Percentiles rank a stretch among this genome's conserved stretches.
Evolutionary conservation across 2,888 invertebrate species (phyloP).

Genomic region (Macropis europaea): DNA sequence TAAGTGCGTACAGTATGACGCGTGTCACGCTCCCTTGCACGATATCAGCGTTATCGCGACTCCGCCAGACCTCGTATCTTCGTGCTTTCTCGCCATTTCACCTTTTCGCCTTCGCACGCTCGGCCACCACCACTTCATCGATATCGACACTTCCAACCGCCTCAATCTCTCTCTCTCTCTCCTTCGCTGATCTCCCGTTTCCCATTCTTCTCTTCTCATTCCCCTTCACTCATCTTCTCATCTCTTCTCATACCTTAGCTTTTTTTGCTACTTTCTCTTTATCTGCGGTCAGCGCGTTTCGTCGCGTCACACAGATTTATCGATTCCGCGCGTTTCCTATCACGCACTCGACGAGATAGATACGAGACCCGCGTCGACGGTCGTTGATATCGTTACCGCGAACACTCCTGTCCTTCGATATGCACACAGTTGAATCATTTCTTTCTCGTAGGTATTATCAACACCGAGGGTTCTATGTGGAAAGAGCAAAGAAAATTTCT

Average conservation of each 20-base stretch:
- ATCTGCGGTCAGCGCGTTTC: background rate
- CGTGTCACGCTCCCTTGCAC: conserved; percentile 11
- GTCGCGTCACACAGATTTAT: conserved; percentile 2
- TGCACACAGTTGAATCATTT: no score
- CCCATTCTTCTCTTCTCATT: background rate
- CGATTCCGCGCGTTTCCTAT: no score
- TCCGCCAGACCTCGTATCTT: background rate
- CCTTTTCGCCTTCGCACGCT: background rate
- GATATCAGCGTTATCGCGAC: background rate
- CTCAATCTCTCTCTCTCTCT: background rate
- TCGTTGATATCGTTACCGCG: background rate
- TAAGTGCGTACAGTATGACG: conserved; percentile 81
- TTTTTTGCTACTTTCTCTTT: background rate
- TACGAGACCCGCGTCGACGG: no score
- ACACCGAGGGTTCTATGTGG: conserved; percentile 94
- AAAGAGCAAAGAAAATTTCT: conserved; percentile 93
- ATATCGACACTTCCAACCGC: background rate
- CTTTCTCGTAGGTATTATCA: conserved; percentile 88
- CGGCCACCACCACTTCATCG: background rate
- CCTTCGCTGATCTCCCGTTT: background rate
- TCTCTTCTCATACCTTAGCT: background rate
- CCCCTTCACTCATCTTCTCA: background rate
- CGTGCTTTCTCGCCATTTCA: background rate
- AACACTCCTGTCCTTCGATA: background rate
- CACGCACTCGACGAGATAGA: no score